phyloP scores from a whole-genome alignment of 35 echinoderm and acorn worm species.

The Acanthaster planci region DNA sequence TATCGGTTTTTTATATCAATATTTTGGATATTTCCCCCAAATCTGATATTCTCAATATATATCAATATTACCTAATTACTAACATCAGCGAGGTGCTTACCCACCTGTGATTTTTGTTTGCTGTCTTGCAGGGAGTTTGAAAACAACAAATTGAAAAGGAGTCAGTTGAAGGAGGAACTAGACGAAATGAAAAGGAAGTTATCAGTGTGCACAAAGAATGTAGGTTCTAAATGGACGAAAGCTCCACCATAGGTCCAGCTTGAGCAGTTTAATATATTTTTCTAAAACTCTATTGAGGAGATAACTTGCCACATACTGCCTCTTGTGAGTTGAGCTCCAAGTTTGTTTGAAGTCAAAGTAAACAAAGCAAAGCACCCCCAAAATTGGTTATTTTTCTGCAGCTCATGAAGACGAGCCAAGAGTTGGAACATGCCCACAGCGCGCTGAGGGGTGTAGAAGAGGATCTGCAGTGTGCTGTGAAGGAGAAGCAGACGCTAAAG shows the following conservation, averaged over 20 bases:
- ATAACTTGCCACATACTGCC: background rate
- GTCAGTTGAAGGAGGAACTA: constrained; percentile 50
- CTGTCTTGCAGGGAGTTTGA: constrained; percentile 62
- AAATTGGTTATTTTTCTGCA: background rate
- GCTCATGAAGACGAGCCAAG: constrained; percentile 27
- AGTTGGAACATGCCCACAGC: constrained; percentile 36
- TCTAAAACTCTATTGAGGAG: background rate
- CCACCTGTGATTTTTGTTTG: background rate
- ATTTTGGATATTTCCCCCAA: too few species aligned
- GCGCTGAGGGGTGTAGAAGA: constrained; percentile 30
- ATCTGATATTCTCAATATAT: too few species aligned
- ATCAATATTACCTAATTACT: too few species aligned
- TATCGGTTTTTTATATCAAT: too few species aligned
- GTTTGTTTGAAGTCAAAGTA: background rate
- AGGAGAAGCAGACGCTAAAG: constrained; percentile 46
- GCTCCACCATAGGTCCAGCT: background rate
- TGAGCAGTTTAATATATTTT: background rate
- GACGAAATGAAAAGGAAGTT: constrained; percentile 33
- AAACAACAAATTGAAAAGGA: constrained; percentile 48
- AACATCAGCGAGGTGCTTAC: too few species aligned
- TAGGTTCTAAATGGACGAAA: background rate
- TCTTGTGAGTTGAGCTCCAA: background rate
- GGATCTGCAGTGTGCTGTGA: constrained; percentile 41
- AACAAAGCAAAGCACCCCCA: background rate
- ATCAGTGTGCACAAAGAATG: constrained; percentile 38